Evolutionary conservation across 1,140 invertebrate species (phyloP), one percentile per base, ranked within the genome.

Genomic region (Brachionus asplanchnoidis): DNA sequence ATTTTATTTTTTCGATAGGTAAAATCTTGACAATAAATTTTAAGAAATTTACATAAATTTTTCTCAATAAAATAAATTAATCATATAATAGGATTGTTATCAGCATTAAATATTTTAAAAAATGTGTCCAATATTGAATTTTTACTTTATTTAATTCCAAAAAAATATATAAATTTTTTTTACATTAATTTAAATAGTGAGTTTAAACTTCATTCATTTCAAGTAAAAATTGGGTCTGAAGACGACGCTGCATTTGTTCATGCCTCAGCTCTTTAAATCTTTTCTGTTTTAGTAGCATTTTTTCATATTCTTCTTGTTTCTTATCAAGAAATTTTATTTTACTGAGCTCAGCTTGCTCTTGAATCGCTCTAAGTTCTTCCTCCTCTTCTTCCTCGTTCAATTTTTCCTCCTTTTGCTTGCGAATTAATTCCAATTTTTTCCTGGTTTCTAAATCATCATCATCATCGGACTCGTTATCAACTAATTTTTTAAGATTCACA

Each of bases 251-350:
- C 42, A 80, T 80, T 40, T 80, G 77, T 65, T 80, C 77, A 17
- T 80, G 44, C 20, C 32, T 32, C 26, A 80, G 28, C 44, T 80
- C 77, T 56, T 65, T 65, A 4, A 80, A 80, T 9, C 77, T n/a
- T 17, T 56, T 65, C 28, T 80, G 77, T 40, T 53, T 80, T 0
- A 65, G n/a, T 11, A 80, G 20, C 44, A 53, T 56, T 65, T 56
- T 65, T 40, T 80, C 77, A 65, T 80, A 80, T n/a, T 65, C 50
- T 7, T 56, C 46, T 65, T 80, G 77, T 56, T 65, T 80, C 32
- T 56, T 65, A 40, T 80, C 56, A 28, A 60, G 77, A 80, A 53
- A 9, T 8, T 36, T 9, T n/a, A 40, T 80, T 65, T 53, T 28
- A 9, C 26, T 53, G 6, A 80, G 28, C 44, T 56, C 77, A 17